Base-by-base conservation (phyloP, 2,113 vertebrate species). In the Noctilio leporinus region DNA sequence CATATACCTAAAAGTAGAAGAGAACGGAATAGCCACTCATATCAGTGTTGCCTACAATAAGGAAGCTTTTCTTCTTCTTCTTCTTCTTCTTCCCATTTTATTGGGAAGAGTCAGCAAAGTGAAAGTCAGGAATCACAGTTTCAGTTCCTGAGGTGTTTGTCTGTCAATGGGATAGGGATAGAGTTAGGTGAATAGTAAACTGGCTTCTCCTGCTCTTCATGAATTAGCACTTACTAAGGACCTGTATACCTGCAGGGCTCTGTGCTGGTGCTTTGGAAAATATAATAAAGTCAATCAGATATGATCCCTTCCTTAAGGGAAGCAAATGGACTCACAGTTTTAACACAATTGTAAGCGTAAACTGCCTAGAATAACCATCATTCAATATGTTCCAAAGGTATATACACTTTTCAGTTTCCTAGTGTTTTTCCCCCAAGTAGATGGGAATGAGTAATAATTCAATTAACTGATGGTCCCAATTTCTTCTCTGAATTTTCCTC, bases 341-440 rank as follows among this genome's bases (percentile, higher is more conserved):
- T 90, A 89, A 59, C 43, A 89, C 49, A 91, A 82, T 88, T 59
- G 85, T 67, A 47, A 78, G 62, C 82, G 59, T 47, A 91, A 91
- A 93, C 89, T 5, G 59, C 40, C 53, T 86, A 55, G 83, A 91
- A 97, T 82, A 93, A 88, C 93, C 57, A 59, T 62, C 78, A 89
- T 51, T 93, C 94, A 81, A 70, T 85, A 76, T 47, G 49, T 89
- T 76, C n/a, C 40, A 47, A 70, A 94, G 51, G 80, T 75, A 92
- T 90, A 84, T 69, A 40, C 30, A 84, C 70, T 84, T 86, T 64
- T 64, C 24, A 65, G 38, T 70, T 81, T 65, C 70, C 72, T 76
- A 17, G 10, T 91, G n/a, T 69, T 86, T 95, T 76, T 45, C 26
- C 30, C 55, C 72, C 45, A 70, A 65, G 30, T 89, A 91, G 77